phyloP scores from a whole-genome alignment of 2,888 invertebrate species.

The Acrocera orbiculus region DNA sequence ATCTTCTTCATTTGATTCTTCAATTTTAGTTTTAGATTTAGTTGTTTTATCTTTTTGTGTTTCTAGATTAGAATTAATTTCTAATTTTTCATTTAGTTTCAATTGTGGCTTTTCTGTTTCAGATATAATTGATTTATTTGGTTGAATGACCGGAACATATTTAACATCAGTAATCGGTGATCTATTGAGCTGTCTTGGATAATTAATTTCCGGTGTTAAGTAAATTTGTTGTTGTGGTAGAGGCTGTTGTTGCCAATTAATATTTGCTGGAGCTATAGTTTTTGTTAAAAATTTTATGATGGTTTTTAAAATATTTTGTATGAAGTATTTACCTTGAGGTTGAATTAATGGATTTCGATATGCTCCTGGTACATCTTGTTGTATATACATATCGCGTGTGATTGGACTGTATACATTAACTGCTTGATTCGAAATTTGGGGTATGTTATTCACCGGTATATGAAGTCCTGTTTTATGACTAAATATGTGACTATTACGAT shows the following conservation, averaged over 20 bases:
- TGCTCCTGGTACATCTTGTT: conserved; percentile 11
- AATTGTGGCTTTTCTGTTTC: too few species aligned
- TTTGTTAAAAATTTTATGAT: conserved; percentile 2
- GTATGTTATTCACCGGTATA: conserved; percentile 27
- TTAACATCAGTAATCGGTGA: conserved; percentile 9
- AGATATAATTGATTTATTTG: too few species aligned
- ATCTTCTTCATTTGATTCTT: conserved; percentile 17
- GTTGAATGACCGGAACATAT: background rate
- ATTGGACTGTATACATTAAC: conserved; percentile 17
- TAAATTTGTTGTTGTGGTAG: conserved; percentile 2
- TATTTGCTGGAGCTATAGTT: conserved; percentile 14
- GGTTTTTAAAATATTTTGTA: background rate
- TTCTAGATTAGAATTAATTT: conserved; percentile 4
- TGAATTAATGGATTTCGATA: conserved; percentile 11
- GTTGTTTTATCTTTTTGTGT: conserved; percentile 1
- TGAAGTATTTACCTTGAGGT: conserved; percentile 11
- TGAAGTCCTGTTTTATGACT: conserved; percentile 52
- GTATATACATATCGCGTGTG: conserved; percentile 21
- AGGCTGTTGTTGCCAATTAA: conserved; percentile 16
- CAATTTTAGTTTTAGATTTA: background rate
- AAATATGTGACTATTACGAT: conserved; percentile 46
- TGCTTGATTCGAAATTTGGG: conserved; percentile 9
- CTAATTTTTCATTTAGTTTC: background rate
- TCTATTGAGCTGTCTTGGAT: conserved; percentile 7
- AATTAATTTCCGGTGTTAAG: conserved; percentile 1